phyloP scores from a whole-genome alignment of 2,888 invertebrate genomes.

The Clostera curtula region DNA sequence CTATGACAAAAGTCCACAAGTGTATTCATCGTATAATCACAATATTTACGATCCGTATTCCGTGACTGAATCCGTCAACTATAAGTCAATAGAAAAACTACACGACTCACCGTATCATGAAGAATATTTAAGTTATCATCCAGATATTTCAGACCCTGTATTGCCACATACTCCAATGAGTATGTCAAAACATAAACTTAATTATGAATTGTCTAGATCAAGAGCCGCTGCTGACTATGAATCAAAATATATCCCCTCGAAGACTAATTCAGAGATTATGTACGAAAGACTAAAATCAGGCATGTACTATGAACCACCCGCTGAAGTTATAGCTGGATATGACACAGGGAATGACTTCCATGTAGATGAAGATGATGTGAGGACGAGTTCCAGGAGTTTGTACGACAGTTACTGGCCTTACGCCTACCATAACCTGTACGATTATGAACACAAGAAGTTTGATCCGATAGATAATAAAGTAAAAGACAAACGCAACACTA shows the following conservation, averaged over 20 bases:
- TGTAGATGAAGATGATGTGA: constrained; percentile 48
- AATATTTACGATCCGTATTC: too few species aligned
- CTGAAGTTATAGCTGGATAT: constrained; percentile 17
- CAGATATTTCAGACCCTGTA: constrained; percentile 1
- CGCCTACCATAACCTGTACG: constrained; percentile 42
- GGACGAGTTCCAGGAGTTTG: constrained; percentile 35
- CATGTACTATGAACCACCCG: constrained; percentile 33
- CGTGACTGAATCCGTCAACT: too few species aligned
- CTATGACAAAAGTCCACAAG: too few species aligned
- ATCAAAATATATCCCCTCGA: constrained; percentile 22
- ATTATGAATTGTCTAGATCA: constrained; percentile 26
- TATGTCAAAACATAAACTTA: constrained; percentile 14
- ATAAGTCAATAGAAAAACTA: constrained; percentile 10
- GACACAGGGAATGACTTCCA: constrained; percentile 27
- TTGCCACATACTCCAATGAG: constrained; percentile 10
- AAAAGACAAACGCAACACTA: constrained; percentile 48
- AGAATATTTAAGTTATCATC: constrained; percentile 2
- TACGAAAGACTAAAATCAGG: constrained; percentile 34
- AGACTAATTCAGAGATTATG: constrained; percentile 26
- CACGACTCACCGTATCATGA: constrained; percentile 2
- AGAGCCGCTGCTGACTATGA: constrained; percentile 31
- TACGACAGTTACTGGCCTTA: constrained; percentile 46
- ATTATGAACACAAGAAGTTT: constrained; percentile 38
- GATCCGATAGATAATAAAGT: constrained; percentile 36
- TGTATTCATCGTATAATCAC: too few species aligned